Base-by-base conservation (phyloP, 1,140 invertebrate species). In the Panagrolaimus sp. region DNA sequence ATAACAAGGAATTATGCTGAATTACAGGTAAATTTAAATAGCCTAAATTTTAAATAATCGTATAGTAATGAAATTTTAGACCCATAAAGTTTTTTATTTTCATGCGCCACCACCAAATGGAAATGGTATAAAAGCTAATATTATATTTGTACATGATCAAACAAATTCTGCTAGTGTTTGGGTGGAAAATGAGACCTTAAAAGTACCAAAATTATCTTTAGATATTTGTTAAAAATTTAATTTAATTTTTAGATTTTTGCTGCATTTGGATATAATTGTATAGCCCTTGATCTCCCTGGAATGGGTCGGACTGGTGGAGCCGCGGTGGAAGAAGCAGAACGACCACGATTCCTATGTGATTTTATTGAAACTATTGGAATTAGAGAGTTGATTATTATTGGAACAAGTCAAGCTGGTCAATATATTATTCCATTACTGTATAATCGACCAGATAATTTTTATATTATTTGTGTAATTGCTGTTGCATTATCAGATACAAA, bases 401-500 rank as follows among this genome's bases (percentile, higher is more conserved):
- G 68, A 21, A 52, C 68, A 7, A 48, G 44, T 48, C 68, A 68
- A 52, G 68, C 68, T 32, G 68, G 68, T 15, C 68, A 70, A 43
- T 70, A 69, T 24, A 28, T 70, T 26, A 67, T 70, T 26, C 68
- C 68, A 32, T 70, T 70, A 21, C 63, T 70, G 14, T 70, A 65
- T 44, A 28, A 45, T 17, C 14, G 24, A n/a, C 21, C 67, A 4
- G 58, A 70, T 32, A 44, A 45, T 26, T 68, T 43, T 52, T 38
- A 32, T 14, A 15, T 70, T n/a, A 46, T 26, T 14, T 66, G 68
- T 26, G 32, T 70, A 0, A 28, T 70, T 43, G 68, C 45, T n/a
- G 48, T 70, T n/a, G 68, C 65, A 15, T 43, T 70, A n/a, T 70
- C 68, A 7, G 68, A 67, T 43, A 45, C 64, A 4, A 28, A 70